A percentile compares a stretch with the other conserved stretches of the same genome.
Conservation (phyloP, 2,113 vertebrate species). For the Lepidothrix coronata region DNA sequence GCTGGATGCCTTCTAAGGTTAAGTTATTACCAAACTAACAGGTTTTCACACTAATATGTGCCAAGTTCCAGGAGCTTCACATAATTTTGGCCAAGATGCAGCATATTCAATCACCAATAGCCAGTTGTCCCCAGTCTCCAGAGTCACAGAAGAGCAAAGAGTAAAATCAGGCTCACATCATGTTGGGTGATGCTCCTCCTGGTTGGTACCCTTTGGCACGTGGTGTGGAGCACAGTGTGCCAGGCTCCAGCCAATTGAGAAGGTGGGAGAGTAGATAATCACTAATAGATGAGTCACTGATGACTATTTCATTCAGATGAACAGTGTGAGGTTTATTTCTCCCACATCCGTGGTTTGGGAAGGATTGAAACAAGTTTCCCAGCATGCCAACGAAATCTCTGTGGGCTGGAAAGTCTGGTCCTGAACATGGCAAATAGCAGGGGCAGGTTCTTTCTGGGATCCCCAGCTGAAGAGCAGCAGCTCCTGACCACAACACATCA, state of each 20-base stretch:
- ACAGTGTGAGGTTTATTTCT: neutral
- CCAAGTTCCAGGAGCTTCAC: neutral
- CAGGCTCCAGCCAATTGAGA: neutral
- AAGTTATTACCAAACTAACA: neutral
- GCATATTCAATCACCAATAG: neutral
- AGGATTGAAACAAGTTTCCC: neutral
- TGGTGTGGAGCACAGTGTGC: neutral
- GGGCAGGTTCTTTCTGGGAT: neutral
- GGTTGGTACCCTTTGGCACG: neutral
- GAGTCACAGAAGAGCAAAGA: neutral
- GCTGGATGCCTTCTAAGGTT: neutral
- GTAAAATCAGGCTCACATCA: neutral
- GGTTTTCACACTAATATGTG: neutral
- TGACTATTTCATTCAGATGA: neutral
- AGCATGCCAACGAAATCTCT: neutral
- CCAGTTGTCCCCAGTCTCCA: neutral
- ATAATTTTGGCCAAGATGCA: neutral
- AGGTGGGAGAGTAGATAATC: neutral
- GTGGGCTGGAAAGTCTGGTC: neutral
- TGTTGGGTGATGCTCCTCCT: neutral
- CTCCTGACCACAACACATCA: neutral
- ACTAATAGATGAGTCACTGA: neutral
- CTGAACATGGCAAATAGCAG: accelerated
- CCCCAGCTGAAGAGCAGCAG: neutral
- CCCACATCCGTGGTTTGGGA: neutral